Percentiles rank a stretch among this genome's conserved stretches.
These are phyloP conservation scores for Electrona antarctica DNA, from an alignment of 2,113 vertebrate species.

Conservation along the genomic window DNA sequence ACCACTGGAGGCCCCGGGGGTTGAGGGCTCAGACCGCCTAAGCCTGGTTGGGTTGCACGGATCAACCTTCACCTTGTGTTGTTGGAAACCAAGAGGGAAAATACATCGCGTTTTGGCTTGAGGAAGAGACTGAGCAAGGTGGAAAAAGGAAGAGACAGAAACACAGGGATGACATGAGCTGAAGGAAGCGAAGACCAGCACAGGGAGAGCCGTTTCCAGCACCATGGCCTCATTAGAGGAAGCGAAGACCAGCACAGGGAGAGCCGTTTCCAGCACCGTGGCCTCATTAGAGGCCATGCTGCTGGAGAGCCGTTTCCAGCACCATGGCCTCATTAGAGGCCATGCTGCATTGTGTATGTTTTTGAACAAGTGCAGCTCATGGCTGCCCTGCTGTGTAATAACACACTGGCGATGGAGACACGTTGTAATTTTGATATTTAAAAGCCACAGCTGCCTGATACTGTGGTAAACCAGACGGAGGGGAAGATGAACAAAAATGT, in stretches of 20 bases:
- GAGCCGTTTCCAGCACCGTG: background rate
- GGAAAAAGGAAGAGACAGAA: background rate
- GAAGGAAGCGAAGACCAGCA: background rate
- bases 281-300: too few relatives aligned
- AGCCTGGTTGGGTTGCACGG: background rate
- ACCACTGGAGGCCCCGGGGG: constrained; percentile 44
- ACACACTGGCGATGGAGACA: constrained; percentile 2
- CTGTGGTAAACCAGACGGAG: constrained; percentile 19
- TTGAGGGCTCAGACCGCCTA: constrained; percentile 32
- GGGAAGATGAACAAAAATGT: constrained; percentile 24
- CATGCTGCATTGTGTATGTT: background rate
- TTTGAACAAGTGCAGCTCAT: constrained; percentile 28
- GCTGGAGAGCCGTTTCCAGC: background rate
- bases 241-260: background rate
- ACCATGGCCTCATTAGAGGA: too few relatives aligned
- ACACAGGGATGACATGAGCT: background rate
- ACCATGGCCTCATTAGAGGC: constrained; percentile 22
- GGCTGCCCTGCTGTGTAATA: constrained; percentile 30
- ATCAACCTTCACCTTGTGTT: constrained; percentile 18
- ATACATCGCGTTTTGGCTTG: constrained; percentile 12
- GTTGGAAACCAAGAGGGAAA: constrained; percentile 8
- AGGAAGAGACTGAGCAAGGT: background rate
- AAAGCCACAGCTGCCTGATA: constrained; percentile 46
- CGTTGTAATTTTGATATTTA: constrained; percentile 48
- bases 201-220: background rate